A percentile compares a stretch with the other conserved stretches of the same genome.
Evolutionary conservation across 2,797 vertebrate genomes (phyloP).

Genomic region (Vireo griseus): DNA sequence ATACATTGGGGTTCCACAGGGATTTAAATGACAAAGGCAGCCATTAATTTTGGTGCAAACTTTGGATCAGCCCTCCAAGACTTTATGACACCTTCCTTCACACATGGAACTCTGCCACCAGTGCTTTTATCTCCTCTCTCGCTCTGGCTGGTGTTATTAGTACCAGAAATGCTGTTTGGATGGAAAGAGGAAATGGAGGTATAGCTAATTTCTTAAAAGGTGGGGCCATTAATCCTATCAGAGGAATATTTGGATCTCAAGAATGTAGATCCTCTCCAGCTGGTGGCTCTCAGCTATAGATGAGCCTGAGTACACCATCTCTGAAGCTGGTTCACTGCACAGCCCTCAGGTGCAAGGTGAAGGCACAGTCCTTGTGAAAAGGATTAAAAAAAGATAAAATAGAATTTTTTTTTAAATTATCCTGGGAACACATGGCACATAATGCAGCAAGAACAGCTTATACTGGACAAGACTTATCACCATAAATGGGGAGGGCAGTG

Average conservation of each 20-base stretch:
- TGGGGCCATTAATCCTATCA: slow-evolving; percentile 41
- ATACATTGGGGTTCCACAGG: not conserved
- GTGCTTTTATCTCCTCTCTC: slow-evolving; percentile 62
- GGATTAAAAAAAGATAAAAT: not conserved
- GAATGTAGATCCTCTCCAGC: not conserved
- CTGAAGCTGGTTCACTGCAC: not conserved
- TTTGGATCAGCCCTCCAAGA: slow-evolving; percentile 5
- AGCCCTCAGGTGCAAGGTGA: not conserved
- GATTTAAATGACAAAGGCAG: not conserved
- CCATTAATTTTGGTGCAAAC: slow-evolving; percentile 39
- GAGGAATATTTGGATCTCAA: not conserved
- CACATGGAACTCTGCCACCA: slow-evolving; percentile 58
- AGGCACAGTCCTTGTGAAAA: not conserved
- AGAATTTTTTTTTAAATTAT: not conserved
- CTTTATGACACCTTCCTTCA: slow-evolving; percentile 58
- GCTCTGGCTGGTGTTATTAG: slow-evolving; percentile 43
- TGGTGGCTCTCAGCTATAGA: not conserved
- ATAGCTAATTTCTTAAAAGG: slow-evolving; percentile 50
- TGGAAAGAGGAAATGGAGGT: slow-evolving; percentile 56
- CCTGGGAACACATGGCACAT: not conserved
- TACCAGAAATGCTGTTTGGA: slow-evolving; percentile 49
- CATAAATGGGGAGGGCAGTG: accelerated
- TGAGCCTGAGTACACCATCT: not conserved
- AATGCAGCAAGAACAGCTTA: not conserved
- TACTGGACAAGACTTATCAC: not conserved